Percentiles rank a stretch among this genome's conserved stretches.
These are phyloP conservation scores for Grapholita molesta DNA, from an alignment of 1,140 invertebrate species.

Conservation along the genomic window DNA sequence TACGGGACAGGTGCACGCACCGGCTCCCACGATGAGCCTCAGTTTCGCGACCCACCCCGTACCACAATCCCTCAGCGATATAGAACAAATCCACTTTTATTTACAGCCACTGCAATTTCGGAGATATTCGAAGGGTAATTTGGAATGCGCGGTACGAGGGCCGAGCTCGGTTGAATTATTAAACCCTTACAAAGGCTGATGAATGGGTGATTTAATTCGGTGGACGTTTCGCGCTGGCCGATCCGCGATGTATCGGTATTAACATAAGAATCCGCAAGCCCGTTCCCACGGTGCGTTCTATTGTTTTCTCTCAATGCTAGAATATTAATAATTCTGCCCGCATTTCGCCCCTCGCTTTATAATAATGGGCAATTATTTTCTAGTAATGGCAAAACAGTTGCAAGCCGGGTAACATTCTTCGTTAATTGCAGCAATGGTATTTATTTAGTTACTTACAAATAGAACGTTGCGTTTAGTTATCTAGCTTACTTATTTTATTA, in stretches of 20 bases:
- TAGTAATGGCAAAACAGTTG: conserved; percentile 19
- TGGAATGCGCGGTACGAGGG: conserved; percentile 29
- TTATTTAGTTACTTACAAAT: background rate
- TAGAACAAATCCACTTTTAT: background rate
- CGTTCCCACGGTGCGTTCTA: conserved; percentile 47
- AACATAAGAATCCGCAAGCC: conserved; percentile 52
- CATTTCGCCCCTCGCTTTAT: conserved; percentile 17
- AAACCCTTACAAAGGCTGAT: conserved; percentile 48
- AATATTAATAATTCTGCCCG: conserved; percentile 43
- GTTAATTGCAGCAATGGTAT: background rate
- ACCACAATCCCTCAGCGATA: conserved; percentile 6
- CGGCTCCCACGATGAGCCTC: conserved; percentile 7
- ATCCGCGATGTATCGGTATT: conserved; percentile 58
- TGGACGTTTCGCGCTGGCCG: conserved; percentile 51
- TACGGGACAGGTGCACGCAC: conserved; percentile 12
- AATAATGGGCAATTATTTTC: conserved; percentile 26
- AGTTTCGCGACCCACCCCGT: conserved; percentile 14
- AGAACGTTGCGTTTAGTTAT: background rate
- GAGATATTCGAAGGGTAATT: background rate
- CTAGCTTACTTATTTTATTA: background rate
- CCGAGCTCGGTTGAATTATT: conserved; percentile 50
- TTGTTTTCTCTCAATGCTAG: conserved; percentile 38
- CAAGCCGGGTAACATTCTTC: background rate
- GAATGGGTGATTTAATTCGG: conserved; percentile 54
- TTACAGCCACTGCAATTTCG: background rate